Base-by-base conservation (phyloP, 2,888 invertebrate genomes). In the Apodemia mormo region DNA sequence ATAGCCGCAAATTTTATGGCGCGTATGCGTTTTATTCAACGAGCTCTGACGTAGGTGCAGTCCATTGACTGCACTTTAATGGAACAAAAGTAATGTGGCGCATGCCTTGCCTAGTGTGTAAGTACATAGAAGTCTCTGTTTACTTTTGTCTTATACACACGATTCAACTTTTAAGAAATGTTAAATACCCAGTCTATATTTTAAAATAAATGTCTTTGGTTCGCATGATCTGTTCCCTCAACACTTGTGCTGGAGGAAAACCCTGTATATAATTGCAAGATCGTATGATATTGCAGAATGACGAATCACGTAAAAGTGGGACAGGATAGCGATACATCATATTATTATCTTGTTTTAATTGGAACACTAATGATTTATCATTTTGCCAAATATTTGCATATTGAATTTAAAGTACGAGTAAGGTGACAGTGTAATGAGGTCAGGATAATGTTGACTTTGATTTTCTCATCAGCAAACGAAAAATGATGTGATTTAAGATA, bases 331-430 rank as follows among this genome's bases (percentile, higher is more conserved):
- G 68, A 72, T 70, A 65, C 40, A 70, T 68, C 65, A 58, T 56
- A 22, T 64, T 56, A 22, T 64, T 43, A 68, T 61, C 68, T 68
- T 70, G 68, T 71, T 70, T 68, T 71, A 72, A 73, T 73, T 74
- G 66, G 72, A 68, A 68, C 69, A 67, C 65, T 54, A 52, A 67
- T 68, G 70, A 72, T 71, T 71, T 74, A 74, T 70, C 74, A 65
- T 68, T 14, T 49, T 30, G 40, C 22, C 54, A 69, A 74, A 74
- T 71, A 70, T 71, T 74, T 73, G 68, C 54, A 29, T 69, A 74
- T 70, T 68, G 69, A 71, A 56, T 66, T 69, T 54, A 56, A 68
- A 66, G 70, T 70, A 71, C 68, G 49, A 66, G 70, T 70, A 71
- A 69, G 49, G 66, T 64, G 45, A 68, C 22, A 49, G 33, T 54